Evolutionary conservation across 1,140 invertebrate genomes (phyloP), one percentile per base, ranked within the genome.

Genomic region (Drosophila subobscura): DNA sequence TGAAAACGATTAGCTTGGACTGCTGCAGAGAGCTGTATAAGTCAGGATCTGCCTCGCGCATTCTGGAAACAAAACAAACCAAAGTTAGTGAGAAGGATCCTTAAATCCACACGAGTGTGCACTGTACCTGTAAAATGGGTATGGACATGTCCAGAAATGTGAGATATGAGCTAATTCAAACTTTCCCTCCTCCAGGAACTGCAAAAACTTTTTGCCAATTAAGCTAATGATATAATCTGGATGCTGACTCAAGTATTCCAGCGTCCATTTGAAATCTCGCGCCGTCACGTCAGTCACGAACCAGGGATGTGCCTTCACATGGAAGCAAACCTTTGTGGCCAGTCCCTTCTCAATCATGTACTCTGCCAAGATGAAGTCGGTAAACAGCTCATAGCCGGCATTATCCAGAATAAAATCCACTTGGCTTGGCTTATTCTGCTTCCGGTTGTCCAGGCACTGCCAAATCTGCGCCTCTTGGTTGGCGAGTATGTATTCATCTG

Each of bases 251-350:
- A 94, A 90, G 46, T 90, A 85, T 14, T 93, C 64, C 6, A 95
- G 70, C 0, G 94, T 93, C 94, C 94, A 97, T 67, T 94, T 71
- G 51, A 99, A 95, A 92, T 99, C 98, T 2, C 91, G 78, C 22
- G 79, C 75, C 0, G 95, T 97, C 3, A 95, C 95, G 90, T 99
- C 98, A 12, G 97, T 99, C 0, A 99, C 95, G 91, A 97, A 99
- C 98, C 98, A 99, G 0, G 98, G 98, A 73, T 97, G 95, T 5
- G 93, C 92, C 93, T 99, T 99, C 0, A 96, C 95, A 91, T 99
- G 95, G 77, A 99, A 96, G 59, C 95, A 92, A 23, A 99, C 93
- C 92, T 94, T 94, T 16, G 93, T 91, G 0, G 95, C 95, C 8
- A 97, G 92, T 46, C 94, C 93, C 46, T 94, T 92, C 6, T 93